Evolutionary conservation across 2,113 vertebrate genomes (phyloP), one percentile per base, ranked within the genome.

Genomic region (Nothocercus nigrocapillus): DNA sequence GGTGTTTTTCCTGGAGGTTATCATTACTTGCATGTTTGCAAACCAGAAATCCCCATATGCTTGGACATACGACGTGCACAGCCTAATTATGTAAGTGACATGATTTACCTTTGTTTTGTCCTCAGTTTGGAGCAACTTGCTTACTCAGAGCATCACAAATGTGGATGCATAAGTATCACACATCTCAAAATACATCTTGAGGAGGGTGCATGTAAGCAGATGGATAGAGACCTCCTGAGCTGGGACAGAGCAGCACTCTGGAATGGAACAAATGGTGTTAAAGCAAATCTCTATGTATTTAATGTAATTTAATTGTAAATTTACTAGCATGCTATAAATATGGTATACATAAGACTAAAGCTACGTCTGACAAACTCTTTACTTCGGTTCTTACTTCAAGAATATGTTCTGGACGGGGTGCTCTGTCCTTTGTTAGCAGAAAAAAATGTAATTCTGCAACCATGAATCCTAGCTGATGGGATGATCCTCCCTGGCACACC

Each of bases 1-100:
- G 99, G 98, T 69, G 93, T 97, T 84, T 97, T 99, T 89, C 99
- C 99, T 47, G 99, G 99, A 82, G 98, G 98, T 61, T 98, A 97
- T 58, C 82, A 98, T 95, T 99, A 99, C 87, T 97, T 99, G 80
- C 98, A 98, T 32, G 40, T 99, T 49, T 93, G 97, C 82, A 99
- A 98, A 96, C 99, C 99, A 9, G 93, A 95, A 44, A 67, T 98
- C 15, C 88, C 96, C 27, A 13, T 19, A 38, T 64, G n/a, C 67
- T 82, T 97, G 94, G 90, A 96, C 16, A 75, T 91, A 61, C 92
- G 97, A 61, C 97, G 85, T 81, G 54, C 90, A 30, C 53, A 74
- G 5, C 58, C 89, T 67, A 93, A 97, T 85, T 97, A 92, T 6
- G 99, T 99, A 96, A 98, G 98, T 98, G 93, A 69, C 45, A 14